Evolutionary conservation across 2,888 invertebrate species (phyloP).

Genomic region (Drosophila kambysellisi): DNA sequence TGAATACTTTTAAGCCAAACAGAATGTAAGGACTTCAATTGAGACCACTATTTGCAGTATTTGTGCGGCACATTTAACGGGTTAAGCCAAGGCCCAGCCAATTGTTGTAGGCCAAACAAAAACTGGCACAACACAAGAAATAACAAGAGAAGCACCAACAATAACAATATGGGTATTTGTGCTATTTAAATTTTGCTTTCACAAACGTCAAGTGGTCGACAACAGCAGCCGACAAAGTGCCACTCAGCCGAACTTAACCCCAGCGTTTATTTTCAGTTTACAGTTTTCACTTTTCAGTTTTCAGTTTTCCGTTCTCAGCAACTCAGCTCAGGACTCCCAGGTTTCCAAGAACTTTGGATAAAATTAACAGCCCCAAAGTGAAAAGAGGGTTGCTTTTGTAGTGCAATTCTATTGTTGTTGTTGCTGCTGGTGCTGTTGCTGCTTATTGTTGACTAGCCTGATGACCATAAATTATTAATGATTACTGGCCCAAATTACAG

Average conservation of each 20-base stretch:
- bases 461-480: constrained; percentile 82
- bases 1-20: neutral
- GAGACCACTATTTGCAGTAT: constrained; percentile 24
- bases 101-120: constrained; percentile 74
- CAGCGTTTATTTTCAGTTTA: constrained; percentile 35
- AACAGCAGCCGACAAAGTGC: constrained; percentile 68
- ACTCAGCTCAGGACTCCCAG: neutral
- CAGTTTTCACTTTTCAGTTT: constrained; percentile 24
- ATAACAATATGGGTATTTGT: constrained; percentile 68
- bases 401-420: constrained; percentile 26
- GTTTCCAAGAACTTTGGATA: constrained; percentile 18
- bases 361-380: constrained; percentile 33
- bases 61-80: constrained; percentile 44
- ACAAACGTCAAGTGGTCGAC: constrained; percentile 73
- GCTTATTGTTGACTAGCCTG: constrained; percentile 45
- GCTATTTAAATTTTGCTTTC: constrained; percentile 73
- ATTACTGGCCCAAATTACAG: constrained; percentile 81
- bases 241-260: constrained; percentile 69
- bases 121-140: constrained; percentile 62
- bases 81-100: constrained; percentile 50
- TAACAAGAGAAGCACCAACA: constrained; percentile 37
- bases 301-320: constrained; percentile 9
- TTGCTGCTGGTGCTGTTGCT: constrained; percentile 11
- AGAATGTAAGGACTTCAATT: constrained; percentile 12
- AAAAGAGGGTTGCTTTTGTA: constrained; percentile 25